Conservation (phyloP, 2,888 invertebrate species). For the Eupithecia vulgata region DNA sequence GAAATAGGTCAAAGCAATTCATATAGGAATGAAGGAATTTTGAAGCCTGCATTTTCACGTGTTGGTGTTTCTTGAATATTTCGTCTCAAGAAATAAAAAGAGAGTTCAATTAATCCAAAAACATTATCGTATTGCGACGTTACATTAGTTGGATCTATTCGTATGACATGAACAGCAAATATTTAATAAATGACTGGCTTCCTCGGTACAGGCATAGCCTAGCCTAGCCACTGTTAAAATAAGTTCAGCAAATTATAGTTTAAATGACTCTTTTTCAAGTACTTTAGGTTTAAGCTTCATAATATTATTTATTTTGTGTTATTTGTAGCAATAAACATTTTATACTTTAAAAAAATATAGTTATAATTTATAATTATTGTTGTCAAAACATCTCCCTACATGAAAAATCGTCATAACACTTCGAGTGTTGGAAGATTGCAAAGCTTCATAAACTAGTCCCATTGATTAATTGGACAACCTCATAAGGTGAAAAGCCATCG, state of each 20-base stretch:
- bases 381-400: not conserved
- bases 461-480: slow-evolving; percentile 42
- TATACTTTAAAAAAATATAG: no score
- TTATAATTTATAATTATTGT: no score
- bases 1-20: not conserved
- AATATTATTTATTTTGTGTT: no score
- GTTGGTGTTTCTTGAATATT: not conserved
- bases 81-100: not conserved
- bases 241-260: no score
- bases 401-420: not conserved
- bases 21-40: not conserved
- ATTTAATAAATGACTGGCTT: no score
- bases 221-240: no score
- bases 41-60: not conserved
- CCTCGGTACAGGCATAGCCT: no score
- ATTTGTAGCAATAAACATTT: no score
- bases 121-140: not conserved
- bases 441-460: slow-evolving; percentile 11
- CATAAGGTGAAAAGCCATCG: slow-evolving; percentile 47
- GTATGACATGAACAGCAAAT: not conserved
- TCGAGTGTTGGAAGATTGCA: not conserved
- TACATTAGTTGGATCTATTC: not conserved
- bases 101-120: not conserved
- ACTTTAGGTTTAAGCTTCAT: no score
- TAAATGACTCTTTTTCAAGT: no score